Evolutionary conservation across 2,888 invertebrate species (phyloP), one percentile per base, ranked within the genome.

Genomic region (Cryptophagus acutangulus): DNA sequence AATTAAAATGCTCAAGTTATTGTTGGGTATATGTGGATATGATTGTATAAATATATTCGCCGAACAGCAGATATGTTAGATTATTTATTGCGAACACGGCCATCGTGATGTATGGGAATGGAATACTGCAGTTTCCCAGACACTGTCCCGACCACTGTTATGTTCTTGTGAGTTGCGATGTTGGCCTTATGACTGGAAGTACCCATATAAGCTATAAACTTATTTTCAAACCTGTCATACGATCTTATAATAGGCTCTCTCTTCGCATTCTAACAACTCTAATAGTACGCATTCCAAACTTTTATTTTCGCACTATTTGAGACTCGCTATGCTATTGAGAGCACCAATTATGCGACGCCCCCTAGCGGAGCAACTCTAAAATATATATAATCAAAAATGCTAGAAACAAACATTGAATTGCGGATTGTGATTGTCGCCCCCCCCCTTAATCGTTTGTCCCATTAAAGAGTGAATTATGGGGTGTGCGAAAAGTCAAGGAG

Each of bases 381-480:
- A n/a, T n/a, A n/a, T n/a, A n/a, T n/a, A n/a, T n/a, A n/a, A n/a
- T n/a, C n/a, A n/a, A 20, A 20, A 20, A 26, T 26, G 26, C 26
- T 13, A 26, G 12, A 26, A 3, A 13, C 26, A 26, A 26, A 26
- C 9, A 26, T n/a, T 20, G 20, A 5, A 20, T 6, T 20, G n/a
- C 4, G 26, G 26, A 13, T n/a, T n/a, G 26, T 26, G 9, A 13
- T 26, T 26, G 3, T 26, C 26, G n/a, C 26, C 26, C 12, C 26
- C 12, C 12, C 26, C 26, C 46, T 54, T 54, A 54, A 56, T 56
- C 52, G 54, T 58, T 58, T 52, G 53, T 56, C 55, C 54, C 55
- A 54, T 59, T 59, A 58, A 41, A 46, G 41, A 49, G 46, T 59
- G 58, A 61, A 57, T 59, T 61, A 61, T 59, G 52, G 55, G 52